These are phyloP conservation scores for Microcebus lehilahytsara DNA, from an alignment of 2,113 vertebrate genomes.

Conservation along the genomic window DNA sequence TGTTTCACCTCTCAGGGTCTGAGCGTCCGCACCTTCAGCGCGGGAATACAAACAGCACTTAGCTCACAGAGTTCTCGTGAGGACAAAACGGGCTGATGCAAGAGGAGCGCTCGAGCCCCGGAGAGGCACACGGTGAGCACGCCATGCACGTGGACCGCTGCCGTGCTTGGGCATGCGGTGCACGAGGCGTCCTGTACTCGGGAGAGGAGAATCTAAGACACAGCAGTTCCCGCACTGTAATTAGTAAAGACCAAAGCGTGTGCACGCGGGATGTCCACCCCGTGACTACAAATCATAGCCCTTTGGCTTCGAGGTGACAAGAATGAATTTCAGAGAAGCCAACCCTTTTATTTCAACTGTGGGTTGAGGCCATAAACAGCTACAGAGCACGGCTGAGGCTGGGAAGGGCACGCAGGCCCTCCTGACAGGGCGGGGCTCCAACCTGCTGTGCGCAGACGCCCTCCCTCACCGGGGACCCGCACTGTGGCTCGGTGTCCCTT, in stretches of 20 bases:
- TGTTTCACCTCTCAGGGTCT: background rate
- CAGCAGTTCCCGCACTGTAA: background rate
- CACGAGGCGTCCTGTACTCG: background rate
- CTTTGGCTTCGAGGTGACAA: background rate
- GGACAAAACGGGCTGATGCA: accelerated
- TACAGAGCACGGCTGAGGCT: background rate
- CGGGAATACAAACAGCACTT: background rate
- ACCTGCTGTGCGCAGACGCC: background rate
- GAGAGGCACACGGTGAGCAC: accelerated
- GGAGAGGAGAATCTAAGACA: background rate
- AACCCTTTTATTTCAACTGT: background rate
- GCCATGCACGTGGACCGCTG: accelerated
- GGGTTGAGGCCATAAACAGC: background rate
- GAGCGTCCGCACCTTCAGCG: background rate
- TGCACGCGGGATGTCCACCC: background rate
- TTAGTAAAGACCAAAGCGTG: background rate
- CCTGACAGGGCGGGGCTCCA: background rate
- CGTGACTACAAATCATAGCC: background rate
- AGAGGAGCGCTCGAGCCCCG: background rate
- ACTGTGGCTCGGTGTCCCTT: accelerated
- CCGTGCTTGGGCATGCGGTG: accelerated
- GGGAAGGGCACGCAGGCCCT: too few relatives aligned
- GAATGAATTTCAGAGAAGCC: background rate
- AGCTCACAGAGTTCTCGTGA: background rate
- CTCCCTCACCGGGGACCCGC: background rate